phyloP scores from a whole-genome alignment of 2,888 invertebrate species.

The Volucella inflata region DNA sequence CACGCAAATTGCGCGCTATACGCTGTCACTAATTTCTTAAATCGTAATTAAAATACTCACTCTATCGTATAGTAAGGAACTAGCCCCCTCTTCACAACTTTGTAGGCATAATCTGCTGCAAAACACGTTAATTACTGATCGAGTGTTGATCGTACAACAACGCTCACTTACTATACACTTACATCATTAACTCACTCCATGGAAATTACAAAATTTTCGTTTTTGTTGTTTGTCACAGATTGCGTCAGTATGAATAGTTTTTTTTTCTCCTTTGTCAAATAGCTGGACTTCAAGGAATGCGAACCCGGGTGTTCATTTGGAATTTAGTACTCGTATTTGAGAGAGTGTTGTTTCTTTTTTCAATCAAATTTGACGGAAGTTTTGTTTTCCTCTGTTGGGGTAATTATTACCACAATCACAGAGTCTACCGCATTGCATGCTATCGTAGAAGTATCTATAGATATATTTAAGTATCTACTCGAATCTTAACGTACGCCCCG shows the following conservation, averaged over 20 bases:
- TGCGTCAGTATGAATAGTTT: constrained; percentile 41
- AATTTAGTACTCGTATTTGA: background rate
- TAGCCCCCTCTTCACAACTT: background rate
- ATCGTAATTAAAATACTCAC: constrained; percentile 42
- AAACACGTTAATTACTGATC: constrained; percentile 40
- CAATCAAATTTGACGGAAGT: constrained; percentile 22
- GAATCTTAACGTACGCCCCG: constrained; percentile 35
- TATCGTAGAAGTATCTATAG: constrained; percentile 3
- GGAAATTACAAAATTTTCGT: constrained; percentile 24
- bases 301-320: background rate
- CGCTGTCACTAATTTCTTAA: constrained; percentile 4
- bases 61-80: constrained; percentile 18
- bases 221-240: constrained; percentile 8
- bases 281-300: too few relatives aligned
- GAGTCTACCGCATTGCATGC: background rate
- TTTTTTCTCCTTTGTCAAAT: background rate
- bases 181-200: constrained; percentile 9
- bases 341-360: constrained; percentile 2
- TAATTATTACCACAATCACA: constrained; percentile 21
- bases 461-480: background rate
- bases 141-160: constrained; percentile 8
- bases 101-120: constrained; percentile 12
- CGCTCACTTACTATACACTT: constrained; percentile 15
- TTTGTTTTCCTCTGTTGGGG: background rate
- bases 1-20: constrained; percentile 42